These are phyloP conservation scores for Ophiothrix spiculata DNA, from an alignment of 35 echinoderm and acorn worm species.

Conservation along the genomic window DNA sequence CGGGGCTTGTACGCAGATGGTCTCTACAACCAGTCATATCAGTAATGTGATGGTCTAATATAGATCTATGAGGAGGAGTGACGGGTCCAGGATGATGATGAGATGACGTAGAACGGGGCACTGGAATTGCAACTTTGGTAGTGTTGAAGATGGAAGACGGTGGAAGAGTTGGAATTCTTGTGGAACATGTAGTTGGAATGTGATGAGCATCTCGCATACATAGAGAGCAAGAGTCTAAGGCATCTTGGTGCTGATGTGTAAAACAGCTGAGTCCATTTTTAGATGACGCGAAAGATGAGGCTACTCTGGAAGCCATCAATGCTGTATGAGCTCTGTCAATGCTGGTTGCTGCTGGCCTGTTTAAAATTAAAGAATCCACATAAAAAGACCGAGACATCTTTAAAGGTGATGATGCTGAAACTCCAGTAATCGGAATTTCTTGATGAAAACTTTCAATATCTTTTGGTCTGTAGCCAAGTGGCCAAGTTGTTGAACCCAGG, in stretches of 20 bases:
- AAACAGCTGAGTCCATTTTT: neutral
- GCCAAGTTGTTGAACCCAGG: neutral
- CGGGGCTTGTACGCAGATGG: neutral
- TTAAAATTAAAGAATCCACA: slow-evolving; percentile 1
- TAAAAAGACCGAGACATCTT: neutral
- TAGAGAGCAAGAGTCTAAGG: neutral
- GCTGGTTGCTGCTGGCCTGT: neutral
- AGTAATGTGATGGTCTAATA: neutral
- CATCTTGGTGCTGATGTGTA: neutral
- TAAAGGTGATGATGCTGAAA: neutral
- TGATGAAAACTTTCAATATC: neutral
- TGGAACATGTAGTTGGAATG: neutral
- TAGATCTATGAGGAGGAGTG: neutral
- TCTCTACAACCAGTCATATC: neutral
- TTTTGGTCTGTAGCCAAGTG: neutral
- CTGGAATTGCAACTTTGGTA: neutral
- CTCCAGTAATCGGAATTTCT: neutral
- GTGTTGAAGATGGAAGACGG: neutral
- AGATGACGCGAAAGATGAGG: neutral
- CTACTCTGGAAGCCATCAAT: neutral
- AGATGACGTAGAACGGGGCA: neutral
- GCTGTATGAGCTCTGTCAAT: neutral
- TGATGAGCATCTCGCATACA: neutral
- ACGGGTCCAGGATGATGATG: neutral
- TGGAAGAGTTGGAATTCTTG: neutral